These are phyloP conservation scores for Falco novaeseelandiae DNA, from an alignment of 2,797 vertebrate genomes.

Conservation along the genomic window DNA sequence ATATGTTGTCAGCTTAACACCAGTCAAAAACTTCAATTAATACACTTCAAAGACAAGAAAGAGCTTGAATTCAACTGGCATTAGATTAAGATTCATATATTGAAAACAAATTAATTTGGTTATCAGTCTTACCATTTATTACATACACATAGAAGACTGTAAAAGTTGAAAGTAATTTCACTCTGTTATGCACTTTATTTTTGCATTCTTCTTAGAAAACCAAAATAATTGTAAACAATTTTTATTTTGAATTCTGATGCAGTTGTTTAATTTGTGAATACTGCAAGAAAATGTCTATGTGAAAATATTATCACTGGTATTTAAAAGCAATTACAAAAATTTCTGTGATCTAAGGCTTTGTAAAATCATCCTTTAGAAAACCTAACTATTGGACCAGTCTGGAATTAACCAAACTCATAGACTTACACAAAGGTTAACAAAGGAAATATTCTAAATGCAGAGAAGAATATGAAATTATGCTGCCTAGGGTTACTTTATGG, in stretches of 20 bases:
- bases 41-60: background rate
- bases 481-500: conserved; percentile 8
- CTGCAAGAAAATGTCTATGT: background rate
- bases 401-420: background rate
- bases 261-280: background rate
- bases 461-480: conserved; percentile 4
- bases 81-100: background rate
- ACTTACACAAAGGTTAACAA: background rate
- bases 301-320: background rate
- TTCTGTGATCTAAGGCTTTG: background rate
- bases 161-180: conserved; percentile 23
- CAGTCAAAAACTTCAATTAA: background rate
- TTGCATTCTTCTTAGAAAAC: conserved; percentile 2
- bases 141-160: background rate
- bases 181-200: conserved; percentile 38
- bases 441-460: background rate
- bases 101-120: background rate
- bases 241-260: background rate
- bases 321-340: background rate
- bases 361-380: background rate
- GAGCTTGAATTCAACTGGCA: background rate
- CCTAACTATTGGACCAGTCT: background rate
- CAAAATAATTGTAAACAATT: background rate
- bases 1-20: background rate
- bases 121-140: background rate